Conservation (phyloP, 1,140 invertebrate genomes). For the Hyphantria cunea region DNA sequence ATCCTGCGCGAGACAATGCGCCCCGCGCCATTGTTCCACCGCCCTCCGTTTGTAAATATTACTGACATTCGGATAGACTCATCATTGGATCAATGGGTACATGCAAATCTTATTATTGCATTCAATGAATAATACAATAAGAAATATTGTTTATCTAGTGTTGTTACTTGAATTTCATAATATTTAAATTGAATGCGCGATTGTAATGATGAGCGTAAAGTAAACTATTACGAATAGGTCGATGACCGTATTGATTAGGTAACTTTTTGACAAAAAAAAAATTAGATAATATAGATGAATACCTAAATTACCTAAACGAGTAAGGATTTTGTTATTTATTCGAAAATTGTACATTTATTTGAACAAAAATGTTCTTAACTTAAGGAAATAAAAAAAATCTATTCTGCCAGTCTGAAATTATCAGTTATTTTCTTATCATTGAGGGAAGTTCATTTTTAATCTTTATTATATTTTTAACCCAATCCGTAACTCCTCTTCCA, state of each 20-base stretch:
- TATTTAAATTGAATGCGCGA: not conserved
- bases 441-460: too few species aligned
- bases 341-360: too few species aligned
- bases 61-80: constrained; percentile 51
- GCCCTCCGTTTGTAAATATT: constrained; percentile 69
- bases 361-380: too few species aligned
- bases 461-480: too few species aligned
- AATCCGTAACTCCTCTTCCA: too few species aligned
- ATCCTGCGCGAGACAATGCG: constrained; percentile 75
- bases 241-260: not conserved
- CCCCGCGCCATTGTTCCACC: constrained; percentile 65
- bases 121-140: constrained; percentile 8
- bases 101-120: constrained; percentile 34
- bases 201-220: not conserved
- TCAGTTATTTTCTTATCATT: too few species aligned
- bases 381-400: too few species aligned
- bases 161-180: constrained; percentile 1
- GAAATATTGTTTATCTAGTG: constrained; percentile 6
- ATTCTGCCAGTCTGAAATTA: too few species aligned
- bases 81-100: constrained; percentile 32
- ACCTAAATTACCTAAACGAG: too few species aligned
- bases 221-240: not conserved
- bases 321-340: too few species aligned
- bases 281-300: too few species aligned
- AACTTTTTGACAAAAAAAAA: not conserved